Conservation (phyloP, 2,797 vertebrate species). For the Rhynchotus rufescens region DNA sequence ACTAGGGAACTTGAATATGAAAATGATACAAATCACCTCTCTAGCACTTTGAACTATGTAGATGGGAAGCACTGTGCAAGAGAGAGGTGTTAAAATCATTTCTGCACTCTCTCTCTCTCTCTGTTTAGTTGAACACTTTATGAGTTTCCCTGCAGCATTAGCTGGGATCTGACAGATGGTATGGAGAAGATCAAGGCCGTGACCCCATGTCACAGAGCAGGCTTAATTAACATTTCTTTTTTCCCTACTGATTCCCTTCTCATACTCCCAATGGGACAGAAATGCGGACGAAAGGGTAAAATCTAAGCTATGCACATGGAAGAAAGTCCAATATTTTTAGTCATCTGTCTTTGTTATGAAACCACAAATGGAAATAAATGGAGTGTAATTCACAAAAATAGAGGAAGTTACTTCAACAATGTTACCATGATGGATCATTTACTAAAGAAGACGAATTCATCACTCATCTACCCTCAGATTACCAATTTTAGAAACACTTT, state of each 20-base stretch:
- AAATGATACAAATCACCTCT: not conserved
- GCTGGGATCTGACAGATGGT: slow-evolving; percentile 9
- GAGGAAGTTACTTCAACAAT: not conserved
- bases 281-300: not conserved
- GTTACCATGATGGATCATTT: not conserved
- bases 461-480: not conserved
- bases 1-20: not conserved
- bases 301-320: not conserved
- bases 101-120: not conserved
- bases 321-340: slow-evolving; percentile 4
- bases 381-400: not conserved
- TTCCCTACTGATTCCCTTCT: not conserved
- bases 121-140: not conserved
- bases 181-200: not conserved
- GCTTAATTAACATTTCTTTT: slow-evolving; percentile 36
- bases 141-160: slow-evolving; percentile 11
- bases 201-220: not conserved
- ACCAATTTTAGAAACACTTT: not conserved
- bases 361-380: slow-evolving; percentile 2
- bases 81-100: not conserved
- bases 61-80: not conserved
- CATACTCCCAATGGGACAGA: not conserved
- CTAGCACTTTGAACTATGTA: not conserved
- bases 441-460: not conserved
- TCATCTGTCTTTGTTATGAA: slow-evolving; percentile 14